Percentiles rank a stretch among this genome's conserved stretches.
Conservation (phyloP, 2,113 vertebrate species). For the Dolichotis patagonum region DNA sequence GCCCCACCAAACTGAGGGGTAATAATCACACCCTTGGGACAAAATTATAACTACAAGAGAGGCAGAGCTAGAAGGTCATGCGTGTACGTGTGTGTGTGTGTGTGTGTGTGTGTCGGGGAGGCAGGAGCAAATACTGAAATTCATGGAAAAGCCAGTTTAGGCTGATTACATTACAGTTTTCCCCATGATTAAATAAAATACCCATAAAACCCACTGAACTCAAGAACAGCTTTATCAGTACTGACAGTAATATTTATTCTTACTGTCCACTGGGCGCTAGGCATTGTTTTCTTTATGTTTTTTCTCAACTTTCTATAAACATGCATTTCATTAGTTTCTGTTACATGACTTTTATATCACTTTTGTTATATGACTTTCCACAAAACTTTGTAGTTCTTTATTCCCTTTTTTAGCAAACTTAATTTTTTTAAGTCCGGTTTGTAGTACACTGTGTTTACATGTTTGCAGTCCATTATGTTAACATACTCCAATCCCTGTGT, state of each 20-base stretch:
- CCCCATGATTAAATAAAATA: neutral
- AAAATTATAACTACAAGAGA: neutral
- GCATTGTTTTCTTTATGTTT: neutral
- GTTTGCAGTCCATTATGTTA: neutral
- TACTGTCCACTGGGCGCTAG: neutral
- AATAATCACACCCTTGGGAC: neutral
- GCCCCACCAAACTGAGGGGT: neutral
- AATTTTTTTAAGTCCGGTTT: neutral
- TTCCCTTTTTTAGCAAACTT: neutral
- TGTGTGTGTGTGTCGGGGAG: no score
- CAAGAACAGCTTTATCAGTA: neutral
- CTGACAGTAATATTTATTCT: neutral
- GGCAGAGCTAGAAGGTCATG: neutral
- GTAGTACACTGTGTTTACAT: neutral
- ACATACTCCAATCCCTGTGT: no score
- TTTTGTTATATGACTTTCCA: neutral
- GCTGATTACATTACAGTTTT: neutral
- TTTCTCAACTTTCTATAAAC: neutral
- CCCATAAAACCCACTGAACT: neutral
- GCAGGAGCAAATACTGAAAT: conserved; percentile 10
- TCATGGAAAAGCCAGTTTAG: neutral
- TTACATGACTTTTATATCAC: neutral
- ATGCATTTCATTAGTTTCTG: neutral
- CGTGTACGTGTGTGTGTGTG: no score
- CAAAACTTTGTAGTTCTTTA: neutral